Evolutionary conservation across 1,140 invertebrate genomes (phyloP).

Genomic region (Sarcophaga bullata): DNA sequence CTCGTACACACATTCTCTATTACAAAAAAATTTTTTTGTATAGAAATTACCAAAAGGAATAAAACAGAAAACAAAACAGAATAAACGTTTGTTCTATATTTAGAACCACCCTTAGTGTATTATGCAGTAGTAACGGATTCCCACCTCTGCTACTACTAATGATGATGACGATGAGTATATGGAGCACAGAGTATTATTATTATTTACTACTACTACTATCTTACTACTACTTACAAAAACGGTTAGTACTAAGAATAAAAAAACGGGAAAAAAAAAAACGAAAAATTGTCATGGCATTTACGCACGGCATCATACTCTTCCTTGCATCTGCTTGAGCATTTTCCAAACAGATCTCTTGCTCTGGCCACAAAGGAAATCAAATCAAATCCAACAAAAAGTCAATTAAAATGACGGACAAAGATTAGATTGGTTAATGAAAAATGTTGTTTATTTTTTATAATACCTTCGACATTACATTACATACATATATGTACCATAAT

Average conservation of each 20-base stretch:
- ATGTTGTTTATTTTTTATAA: neutral
- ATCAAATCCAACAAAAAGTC: slow-evolving; percentile 8
- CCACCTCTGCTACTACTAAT: no score
- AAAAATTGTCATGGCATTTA: neutral
- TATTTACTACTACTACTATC: no score
- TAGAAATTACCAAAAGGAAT: neutral
- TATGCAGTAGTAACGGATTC: no score
- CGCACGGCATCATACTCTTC: neutral
- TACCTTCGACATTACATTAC: no score
- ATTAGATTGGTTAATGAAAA: slow-evolving; percentile 11
- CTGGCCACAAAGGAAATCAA: neutral
- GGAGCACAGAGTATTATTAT: no score
- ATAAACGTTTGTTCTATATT: slow-evolving; percentile 5
- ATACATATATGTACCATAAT: no score
- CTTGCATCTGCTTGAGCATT: neutral
- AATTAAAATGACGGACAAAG: slow-evolving; percentile 1
- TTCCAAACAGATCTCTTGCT: neutral
- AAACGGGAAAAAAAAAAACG: no score
- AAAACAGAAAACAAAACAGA: neutral
- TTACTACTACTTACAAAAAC: no score
- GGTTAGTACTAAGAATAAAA: no score
- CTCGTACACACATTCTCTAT: neutral
- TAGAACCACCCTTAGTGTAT: slow-evolving; percentile 27
- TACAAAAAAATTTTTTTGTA: neutral
- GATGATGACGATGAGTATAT: no score